Conservation (phyloP, 2,113 vertebrate genomes). For the Prunella himalayana region DNA sequence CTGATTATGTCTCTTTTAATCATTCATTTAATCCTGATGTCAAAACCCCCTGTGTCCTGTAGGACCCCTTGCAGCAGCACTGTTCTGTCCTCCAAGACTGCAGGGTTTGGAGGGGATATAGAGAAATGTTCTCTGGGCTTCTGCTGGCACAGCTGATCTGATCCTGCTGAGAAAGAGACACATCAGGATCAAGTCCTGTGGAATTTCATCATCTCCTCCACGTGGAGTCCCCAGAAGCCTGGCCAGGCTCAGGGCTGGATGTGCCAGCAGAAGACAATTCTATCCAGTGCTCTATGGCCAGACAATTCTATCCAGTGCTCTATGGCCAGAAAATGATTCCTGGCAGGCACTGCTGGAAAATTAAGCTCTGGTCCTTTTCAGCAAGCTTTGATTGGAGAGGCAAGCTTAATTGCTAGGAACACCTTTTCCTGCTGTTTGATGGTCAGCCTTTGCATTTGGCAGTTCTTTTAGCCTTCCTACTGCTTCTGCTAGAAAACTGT, state of each 20-base stretch:
- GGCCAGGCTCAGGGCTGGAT: neutral
- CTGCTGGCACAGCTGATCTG: neutral
- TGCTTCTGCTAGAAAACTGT: neutral
- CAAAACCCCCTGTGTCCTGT: rapidly evolving
- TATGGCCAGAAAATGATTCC: neutral
- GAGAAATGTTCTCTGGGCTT: neutral
- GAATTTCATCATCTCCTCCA: neutral
- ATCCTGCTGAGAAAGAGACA: neutral
- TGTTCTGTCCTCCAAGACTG: neutral
- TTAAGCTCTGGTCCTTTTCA: neutral
- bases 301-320: neutral
- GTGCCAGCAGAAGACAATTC: neutral
- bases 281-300: neutral
- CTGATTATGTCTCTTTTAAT: neutral
- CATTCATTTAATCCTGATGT: neutral
- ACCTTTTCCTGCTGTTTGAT: neutral
- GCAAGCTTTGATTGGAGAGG: neutral
- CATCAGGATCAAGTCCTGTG: neutral
- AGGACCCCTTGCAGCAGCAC: neutral
- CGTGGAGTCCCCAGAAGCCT: neutral
- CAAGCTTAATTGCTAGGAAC: neutral
- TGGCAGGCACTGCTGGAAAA: neutral
- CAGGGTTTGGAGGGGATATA: neutral
- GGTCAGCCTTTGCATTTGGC: neutral
- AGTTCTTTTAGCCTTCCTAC: neutral